These are phyloP conservation scores for Drosophila neutralis DNA, from an alignment of 2,888 invertebrate genomes.

Conservation along the genomic window DNA sequence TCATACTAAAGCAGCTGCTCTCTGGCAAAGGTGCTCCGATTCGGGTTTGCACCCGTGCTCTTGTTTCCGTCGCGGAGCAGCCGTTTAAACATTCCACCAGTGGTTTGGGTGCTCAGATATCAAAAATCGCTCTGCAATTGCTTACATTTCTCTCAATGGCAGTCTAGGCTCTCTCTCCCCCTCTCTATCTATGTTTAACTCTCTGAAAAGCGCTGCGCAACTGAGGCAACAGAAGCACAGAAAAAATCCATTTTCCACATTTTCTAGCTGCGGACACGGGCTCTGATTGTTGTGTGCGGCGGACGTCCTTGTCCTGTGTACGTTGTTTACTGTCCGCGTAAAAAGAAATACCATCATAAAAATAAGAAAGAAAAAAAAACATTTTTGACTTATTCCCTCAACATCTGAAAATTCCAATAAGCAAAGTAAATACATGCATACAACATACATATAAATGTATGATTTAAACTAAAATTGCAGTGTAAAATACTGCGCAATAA, in stretches of 20 bases:
- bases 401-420: background rate
- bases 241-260: slow-evolving; percentile 66
- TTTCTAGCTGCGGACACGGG: slow-evolving; percentile 52
- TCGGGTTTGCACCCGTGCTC: background rate
- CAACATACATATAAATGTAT: slow-evolving; percentile 4
- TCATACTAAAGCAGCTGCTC: slow-evolving; percentile 1
- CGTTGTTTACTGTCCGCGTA: slow-evolving; percentile 53
- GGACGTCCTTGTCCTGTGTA: slow-evolving; percentile 69
- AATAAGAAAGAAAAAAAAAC: slow-evolving; percentile 1
- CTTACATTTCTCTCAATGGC: slow-evolving; percentile 4
- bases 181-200: background rate
- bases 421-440: background rate
- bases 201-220: slow-evolving; percentile 27
- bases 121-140: background rate
- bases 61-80: background rate
- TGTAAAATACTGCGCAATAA: slow-evolving; percentile 1
- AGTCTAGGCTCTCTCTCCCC: background rate
- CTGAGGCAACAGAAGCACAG: slow-evolving; percentile 20
- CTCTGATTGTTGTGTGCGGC: slow-evolving; percentile 58
- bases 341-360: slow-evolving; percentile 22
- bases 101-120: slow-evolving; percentile 9
- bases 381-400: background rate
- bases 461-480: background rate
- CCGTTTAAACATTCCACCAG: background rate
- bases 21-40: slow-evolving; percentile 1